Evolutionary conservation across 2,797 vertebrate species (phyloP).

Genomic region (Anguilla pacifica): DNA sequence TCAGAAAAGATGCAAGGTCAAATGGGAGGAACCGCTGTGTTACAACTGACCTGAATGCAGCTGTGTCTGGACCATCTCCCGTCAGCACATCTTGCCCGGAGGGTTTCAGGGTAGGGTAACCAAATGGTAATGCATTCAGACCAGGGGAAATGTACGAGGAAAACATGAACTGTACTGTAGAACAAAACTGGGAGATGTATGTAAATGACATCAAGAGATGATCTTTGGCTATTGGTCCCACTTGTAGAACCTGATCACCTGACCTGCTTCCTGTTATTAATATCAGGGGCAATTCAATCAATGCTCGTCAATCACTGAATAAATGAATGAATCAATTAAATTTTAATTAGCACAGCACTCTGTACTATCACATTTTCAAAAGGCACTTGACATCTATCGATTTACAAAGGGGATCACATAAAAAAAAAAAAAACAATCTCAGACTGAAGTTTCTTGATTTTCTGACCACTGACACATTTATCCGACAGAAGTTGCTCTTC

Average conservation of each 20-base stretch:
- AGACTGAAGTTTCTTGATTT: not conserved
- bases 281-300: not conserved
- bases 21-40: not conserved
- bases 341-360: not conserved
- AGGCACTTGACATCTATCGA: not conserved
- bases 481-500: not conserved
- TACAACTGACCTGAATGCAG: not conserved
- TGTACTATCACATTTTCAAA: not conserved
- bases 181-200: not conserved
- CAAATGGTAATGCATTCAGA: conserved; percentile 14
- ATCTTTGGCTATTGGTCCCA: not conserved
- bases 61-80: not conserved
- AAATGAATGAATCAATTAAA: not conserved
- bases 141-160: not conserved
- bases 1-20: not conserved
- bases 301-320: not conserved
- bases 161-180: not conserved
- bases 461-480: not conserved
- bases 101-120: conserved; percentile 14
- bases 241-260: not conserved
- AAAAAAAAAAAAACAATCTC: not conserved
- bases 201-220: not conserved
- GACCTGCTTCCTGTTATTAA: not conserved
- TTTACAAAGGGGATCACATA: not conserved
- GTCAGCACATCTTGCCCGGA: conserved; percentile 14